Evolutionary conservation across 2,888 invertebrate species (phyloP).

Genomic region (Priapulus caudatus): DNA sequence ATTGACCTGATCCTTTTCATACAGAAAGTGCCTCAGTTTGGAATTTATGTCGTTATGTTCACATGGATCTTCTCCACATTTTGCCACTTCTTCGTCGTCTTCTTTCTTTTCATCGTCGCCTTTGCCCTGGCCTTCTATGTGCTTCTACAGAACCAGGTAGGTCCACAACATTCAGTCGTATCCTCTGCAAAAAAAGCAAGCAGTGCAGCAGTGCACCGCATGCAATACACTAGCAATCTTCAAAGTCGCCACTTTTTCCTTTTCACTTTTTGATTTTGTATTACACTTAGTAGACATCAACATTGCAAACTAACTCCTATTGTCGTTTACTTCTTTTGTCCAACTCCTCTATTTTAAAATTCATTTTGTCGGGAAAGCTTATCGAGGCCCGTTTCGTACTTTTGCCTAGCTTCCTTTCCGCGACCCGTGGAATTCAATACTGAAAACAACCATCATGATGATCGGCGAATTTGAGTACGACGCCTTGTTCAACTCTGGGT

Average conservation of each 20-base stretch:
- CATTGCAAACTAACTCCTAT: too few species aligned
- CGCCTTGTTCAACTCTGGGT: constrained; percentile 30
- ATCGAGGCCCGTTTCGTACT: too few species aligned
- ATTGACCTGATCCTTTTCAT: constrained; percentile 36
- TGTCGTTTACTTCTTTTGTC: too few species aligned
- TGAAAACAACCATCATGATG: constrained; percentile 38
- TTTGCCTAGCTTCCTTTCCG: constrained; percentile 28
- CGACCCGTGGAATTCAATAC: constrained; percentile 26
- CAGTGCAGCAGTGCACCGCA: too few species aligned
- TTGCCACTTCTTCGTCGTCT: constrained; percentile 35
- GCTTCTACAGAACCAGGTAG: constrained; percentile 28
- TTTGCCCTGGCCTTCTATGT: constrained; percentile 31
- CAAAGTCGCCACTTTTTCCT: too few species aligned
- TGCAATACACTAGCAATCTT: too few species aligned
- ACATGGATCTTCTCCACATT: constrained; percentile 37
- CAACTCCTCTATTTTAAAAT: too few species aligned
- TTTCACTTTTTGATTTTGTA: too few species aligned
- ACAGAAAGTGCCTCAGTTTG: constrained; percentile 35
- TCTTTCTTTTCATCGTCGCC: constrained; percentile 35
- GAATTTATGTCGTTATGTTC: constrained; percentile 41
- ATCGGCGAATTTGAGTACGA: constrained; percentile 38
- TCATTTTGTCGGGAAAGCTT: too few species aligned
- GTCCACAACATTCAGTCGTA: too few species aligned
- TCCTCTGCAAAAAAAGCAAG: too few species aligned
- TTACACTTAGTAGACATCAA: too few species aligned